These are phyloP conservation scores for Lasioglossum pauxillum DNA, from an alignment of 2,888 invertebrate species.

Conservation along the genomic window DNA sequence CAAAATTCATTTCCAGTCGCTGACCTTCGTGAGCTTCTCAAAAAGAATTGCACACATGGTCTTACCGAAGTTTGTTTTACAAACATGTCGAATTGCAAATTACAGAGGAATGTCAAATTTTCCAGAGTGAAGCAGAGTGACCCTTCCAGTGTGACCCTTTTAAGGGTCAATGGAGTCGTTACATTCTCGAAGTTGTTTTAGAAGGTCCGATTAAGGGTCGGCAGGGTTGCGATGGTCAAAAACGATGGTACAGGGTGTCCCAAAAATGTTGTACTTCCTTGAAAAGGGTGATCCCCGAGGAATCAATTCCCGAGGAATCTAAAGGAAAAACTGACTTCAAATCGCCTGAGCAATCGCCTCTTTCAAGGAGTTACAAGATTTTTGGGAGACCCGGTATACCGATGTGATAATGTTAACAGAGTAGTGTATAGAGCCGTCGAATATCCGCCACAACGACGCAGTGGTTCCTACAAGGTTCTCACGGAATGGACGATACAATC, in stretches of 20 bases:
- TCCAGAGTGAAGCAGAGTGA: neutral
- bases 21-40: neutral
- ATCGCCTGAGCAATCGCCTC: too few relatives aligned
- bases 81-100: neutral
- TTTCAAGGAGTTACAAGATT: too few relatives aligned
- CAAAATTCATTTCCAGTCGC: neutral
- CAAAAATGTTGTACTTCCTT: too few relatives aligned
- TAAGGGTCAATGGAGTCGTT: neutral
- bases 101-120: neutral
- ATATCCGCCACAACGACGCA: conserved; percentile 5
- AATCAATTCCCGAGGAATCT: too few relatives aligned
- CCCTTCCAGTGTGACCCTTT: too few relatives aligned
- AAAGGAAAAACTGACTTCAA: too few relatives aligned
- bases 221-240: neutral
- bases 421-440: conserved; percentile 2
- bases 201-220: neutral
- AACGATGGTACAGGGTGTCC: too few relatives aligned
- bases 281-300: too few relatives aligned
- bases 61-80: too few relatives aligned
- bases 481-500: conserved; percentile 16
- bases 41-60: neutral
- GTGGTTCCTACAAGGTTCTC: conserved; percentile 14
- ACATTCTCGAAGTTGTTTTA: neutral
- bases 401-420: neutral
- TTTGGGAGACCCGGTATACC: neutral